Evolutionary conservation across 2,797 vertebrate genomes (phyloP).

Genomic region (Sebastes hubbsi): DNA sequence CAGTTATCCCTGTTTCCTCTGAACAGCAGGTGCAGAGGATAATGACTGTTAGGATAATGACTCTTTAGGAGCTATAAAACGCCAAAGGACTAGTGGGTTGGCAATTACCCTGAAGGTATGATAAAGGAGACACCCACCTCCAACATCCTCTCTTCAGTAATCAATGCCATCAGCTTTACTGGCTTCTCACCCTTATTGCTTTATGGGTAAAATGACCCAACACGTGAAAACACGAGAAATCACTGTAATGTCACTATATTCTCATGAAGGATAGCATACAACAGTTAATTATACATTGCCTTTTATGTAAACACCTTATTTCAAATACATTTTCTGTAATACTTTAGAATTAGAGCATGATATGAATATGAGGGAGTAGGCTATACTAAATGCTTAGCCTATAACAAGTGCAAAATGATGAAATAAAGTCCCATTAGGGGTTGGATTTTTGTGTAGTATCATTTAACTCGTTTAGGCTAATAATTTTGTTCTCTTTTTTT

Average conservation of each 20-base stretch:
- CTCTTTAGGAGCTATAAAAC: background rate
- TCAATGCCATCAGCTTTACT: constrained; percentile 9
- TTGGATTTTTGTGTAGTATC: background rate
- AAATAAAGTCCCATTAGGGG: background rate
- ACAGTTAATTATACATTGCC: background rate
- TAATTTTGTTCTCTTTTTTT: background rate
- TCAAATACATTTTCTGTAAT: background rate
- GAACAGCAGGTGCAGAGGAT: background rate
- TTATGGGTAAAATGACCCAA: background rate
- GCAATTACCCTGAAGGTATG: background rate
- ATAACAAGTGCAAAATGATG: background rate
- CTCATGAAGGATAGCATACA: too few species aligned
- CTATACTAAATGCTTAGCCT: background rate
- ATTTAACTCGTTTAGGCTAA: background rate
- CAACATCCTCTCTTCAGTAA: background rate
- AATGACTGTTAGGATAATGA: background rate
- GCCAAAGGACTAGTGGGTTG: background rate
- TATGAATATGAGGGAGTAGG: background rate
- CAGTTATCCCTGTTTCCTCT: background rate
- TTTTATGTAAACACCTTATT: background rate
- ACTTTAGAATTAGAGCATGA: background rate
- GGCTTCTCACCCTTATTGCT: background rate
- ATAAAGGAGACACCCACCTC: background rate
- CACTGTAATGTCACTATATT: background rate
- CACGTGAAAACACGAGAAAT: background rate